Evolutionary conservation across 1,140 invertebrate genomes (phyloP).

Genomic region (Armadillidium nasatum): DNA sequence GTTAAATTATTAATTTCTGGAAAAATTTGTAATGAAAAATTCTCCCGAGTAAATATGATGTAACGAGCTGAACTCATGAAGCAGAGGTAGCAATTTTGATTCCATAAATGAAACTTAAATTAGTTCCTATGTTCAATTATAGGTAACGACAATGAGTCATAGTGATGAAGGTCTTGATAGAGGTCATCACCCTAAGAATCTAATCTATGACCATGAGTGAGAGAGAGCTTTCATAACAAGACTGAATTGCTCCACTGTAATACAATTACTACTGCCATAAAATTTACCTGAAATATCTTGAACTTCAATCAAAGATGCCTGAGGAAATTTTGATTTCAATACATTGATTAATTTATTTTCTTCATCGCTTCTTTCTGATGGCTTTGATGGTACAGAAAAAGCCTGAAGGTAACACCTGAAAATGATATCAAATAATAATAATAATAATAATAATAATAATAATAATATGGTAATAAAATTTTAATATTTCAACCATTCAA

Average conservation of each 20-base stretch:
- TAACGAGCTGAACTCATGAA: too few species aligned
- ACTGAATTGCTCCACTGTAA: background rate
- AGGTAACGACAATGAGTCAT: background rate
- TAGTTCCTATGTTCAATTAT: background rate
- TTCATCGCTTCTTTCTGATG: background rate
- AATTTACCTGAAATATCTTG: conserved; percentile 38
- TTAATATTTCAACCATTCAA: too few species aligned
- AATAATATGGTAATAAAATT: too few species aligned
- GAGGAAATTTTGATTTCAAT: conserved; percentile 31
- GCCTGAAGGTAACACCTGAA: background rate
- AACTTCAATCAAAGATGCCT: conserved; percentile 37
- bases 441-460: background rate
- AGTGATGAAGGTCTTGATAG: background rate
- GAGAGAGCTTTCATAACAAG: background rate
- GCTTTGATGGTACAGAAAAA: background rate
- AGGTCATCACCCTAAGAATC: background rate
- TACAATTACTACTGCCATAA: background rate
- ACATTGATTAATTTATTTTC: conserved; percentile 17
- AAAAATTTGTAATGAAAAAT: too few species aligned
- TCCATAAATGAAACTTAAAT: too few species aligned
- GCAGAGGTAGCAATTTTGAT: too few species aligned
- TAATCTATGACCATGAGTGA: too few species aligned
- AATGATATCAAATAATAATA: background rate
- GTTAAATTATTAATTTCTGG: too few species aligned
- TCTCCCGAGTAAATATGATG: too few species aligned